Percentiles rank a stretch among this genome's conserved stretches.
phyloP scores from a whole-genome alignment of 35 echinoderm and acorn worm species.

The Apostichopus parvimensis region DNA sequence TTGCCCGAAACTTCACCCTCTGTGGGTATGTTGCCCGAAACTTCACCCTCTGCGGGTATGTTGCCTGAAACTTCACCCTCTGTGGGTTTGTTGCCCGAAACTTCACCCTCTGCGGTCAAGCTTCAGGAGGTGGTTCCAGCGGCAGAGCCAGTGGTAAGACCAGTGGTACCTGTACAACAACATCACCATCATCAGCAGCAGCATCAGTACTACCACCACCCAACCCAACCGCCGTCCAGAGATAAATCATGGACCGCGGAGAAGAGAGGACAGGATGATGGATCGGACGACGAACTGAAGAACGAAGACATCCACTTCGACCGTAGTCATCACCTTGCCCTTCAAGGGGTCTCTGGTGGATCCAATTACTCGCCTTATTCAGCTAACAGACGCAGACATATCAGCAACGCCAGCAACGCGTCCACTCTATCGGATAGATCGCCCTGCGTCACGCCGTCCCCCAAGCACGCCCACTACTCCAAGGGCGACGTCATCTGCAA shows the following conservation, averaged over 20 bases:
- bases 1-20: too few relatives aligned
- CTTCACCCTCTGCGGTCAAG: not conserved
- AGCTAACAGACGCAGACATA: constrained; percentile 66
- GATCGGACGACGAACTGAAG: constrained; percentile 90
- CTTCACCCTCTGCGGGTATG: not conserved
- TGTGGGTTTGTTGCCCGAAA: not conserved
- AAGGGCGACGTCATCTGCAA: constrained; percentile 96
- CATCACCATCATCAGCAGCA: not conserved
- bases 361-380: constrained; percentile 46
- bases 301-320: constrained; percentile 80
- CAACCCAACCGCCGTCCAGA: not conserved
- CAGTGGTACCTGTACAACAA: not conserved
- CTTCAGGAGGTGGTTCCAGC: not conserved
- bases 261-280: constrained; percentile 43
- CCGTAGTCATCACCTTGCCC: constrained; percentile 6
- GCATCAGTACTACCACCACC: not conserved
- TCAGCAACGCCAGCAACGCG: constrained; percentile 83
- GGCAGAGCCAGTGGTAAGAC: not conserved
- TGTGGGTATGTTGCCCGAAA: too few relatives aligned
- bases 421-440: constrained; percentile 67
- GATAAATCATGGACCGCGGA: not conserved
- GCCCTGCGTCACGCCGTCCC: constrained; percentile 65
- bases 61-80: too few relatives aligned
- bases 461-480: constrained; percentile 71
- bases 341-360: constrained; percentile 40